These are phyloP conservation scores for Alouatta palliata DNA, from an alignment of 2,113 vertebrate species.

Conservation along the genomic window DNA sequence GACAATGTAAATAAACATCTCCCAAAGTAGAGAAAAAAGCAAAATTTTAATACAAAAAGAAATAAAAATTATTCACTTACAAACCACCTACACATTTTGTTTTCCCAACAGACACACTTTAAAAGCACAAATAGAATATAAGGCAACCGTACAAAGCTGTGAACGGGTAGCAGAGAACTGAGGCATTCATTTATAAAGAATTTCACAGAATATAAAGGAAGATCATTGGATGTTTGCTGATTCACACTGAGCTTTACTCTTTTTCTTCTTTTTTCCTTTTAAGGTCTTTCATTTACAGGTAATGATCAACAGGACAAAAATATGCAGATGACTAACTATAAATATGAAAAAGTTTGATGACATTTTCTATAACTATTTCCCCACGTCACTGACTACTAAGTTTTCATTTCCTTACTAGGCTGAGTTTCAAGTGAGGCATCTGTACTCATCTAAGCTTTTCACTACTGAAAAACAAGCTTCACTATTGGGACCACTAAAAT, in stretches of 20 bases:
- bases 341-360: background rate
- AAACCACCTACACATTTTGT: background rate
- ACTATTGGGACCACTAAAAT: background rate
- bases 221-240: background rate
- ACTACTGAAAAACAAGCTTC: background rate
- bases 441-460: background rate
- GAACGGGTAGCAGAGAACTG: background rate
- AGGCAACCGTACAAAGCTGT: background rate
- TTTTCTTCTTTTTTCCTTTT: background rate
- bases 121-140: background rate
- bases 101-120: background rate
- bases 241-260: background rate
- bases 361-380: background rate
- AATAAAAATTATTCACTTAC: conserved; percentile 1
- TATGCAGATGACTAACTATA: background rate
- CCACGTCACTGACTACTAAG: background rate
- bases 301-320: background rate
- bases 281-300: background rate
- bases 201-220: background rate
- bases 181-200: background rate
- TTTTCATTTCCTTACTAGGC: background rate
- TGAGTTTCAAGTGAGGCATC: background rate
- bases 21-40: background rate
- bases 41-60: conserved; percentile 20
- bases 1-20: background rate